Base-by-base conservation (phyloP, 2,888 invertebrate genomes). In the Nowickia ferox region DNA sequence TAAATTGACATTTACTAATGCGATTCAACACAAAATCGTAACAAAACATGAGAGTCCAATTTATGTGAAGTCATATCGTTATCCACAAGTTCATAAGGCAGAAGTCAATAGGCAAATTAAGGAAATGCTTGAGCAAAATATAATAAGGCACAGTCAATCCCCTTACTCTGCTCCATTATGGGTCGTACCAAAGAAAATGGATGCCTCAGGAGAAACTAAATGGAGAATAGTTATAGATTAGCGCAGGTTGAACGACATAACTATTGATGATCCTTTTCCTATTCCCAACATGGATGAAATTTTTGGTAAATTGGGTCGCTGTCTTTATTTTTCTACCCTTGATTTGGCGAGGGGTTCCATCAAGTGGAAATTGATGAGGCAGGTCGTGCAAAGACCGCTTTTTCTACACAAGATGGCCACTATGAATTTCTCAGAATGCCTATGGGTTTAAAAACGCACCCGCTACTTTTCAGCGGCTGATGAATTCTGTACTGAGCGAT, bases 351-450 rank as follows among this genome's bases (percentile, higher is more conserved):
- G 85, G 46, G 85, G 81, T n/a, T 85, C 44, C 79, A 85, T 69
- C 82, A 84, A 66, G 80, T 91, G 0, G 87, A 88, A 40, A 89
- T 91, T 85, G 19, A 87, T 10, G 17, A 80, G 9, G 13, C 72
- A 10, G 86, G 88, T 51, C 79, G 84, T 9, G n/a, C n/a, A n/a
- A n/a, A n/a, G n/a, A n/a, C n/a, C n/a, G n/a, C n/a, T n/a, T n/a
- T n/a, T n/a, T n/a, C n/a, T n/a, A n/a, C n/a, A n/a, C n/a, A n/a
- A n/a, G n/a, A n/a, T n/a, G n/a, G n/a, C n/a, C n/a, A n/a, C n/a
- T n/a, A n/a, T n/a, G n/a, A n/a, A n/a, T n/a, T n/a, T n/a, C n/a
- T n/a, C n/a, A n/a, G n/a, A n/a, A n/a, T n/a, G n/a, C n/a, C n/a
- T n/a, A n/a, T n/a, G n/a, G n/a, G 63, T 55, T 10, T 88, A 88